Evolutionary conservation across 2,888 invertebrate species (phyloP).

Genomic region (Plusia festucae): DNA sequence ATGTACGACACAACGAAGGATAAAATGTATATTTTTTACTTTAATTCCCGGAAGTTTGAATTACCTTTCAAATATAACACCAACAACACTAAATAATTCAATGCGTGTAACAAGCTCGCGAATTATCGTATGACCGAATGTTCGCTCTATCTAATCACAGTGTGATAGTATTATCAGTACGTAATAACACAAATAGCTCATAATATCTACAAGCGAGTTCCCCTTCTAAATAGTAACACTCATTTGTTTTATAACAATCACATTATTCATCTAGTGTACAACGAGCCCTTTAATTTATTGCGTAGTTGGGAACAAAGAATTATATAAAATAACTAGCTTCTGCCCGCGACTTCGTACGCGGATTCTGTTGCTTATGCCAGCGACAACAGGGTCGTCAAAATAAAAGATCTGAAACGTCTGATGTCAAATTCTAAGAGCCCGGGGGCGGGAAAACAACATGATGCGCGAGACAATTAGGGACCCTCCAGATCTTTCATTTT

Average conservation of each 20-base stretch:
- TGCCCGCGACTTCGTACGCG: too few relatives aligned
- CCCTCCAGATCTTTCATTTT: too few relatives aligned
- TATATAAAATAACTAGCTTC: too few relatives aligned
- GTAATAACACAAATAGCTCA: slow-evolving; percentile 57
- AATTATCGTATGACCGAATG: slow-evolving; percentile 59
- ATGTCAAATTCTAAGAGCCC: too few relatives aligned
- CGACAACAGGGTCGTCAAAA: too few relatives aligned
- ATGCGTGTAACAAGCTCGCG: slow-evolving; percentile 34
- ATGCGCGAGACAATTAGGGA: too few relatives aligned
- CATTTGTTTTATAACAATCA: slow-evolving; percentile 8
- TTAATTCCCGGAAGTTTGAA: slow-evolving; percentile 23
- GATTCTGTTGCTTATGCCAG: too few relatives aligned
- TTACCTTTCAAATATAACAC: slow-evolving; percentile 37
- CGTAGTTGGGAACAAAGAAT: neutral
- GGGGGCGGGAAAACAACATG: too few relatives aligned
- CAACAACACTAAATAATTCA: slow-evolving; percentile 38
- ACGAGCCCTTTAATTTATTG: neutral
- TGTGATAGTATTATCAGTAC: slow-evolving; percentile 62
- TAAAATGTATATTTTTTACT: slow-evolving; percentile 6
- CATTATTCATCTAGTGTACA: neutral
- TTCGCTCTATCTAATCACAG: slow-evolving; percentile 63
- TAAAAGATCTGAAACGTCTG: too few relatives aligned
- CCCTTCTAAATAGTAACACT: slow-evolving; percentile 23
- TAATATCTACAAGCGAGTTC: slow-evolving; percentile 44
- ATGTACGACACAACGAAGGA: neutral